These are phyloP conservation scores for Latrodectus hesperus DNA, from an alignment of 2,888 invertebrate species.

Conservation along the genomic window DNA sequence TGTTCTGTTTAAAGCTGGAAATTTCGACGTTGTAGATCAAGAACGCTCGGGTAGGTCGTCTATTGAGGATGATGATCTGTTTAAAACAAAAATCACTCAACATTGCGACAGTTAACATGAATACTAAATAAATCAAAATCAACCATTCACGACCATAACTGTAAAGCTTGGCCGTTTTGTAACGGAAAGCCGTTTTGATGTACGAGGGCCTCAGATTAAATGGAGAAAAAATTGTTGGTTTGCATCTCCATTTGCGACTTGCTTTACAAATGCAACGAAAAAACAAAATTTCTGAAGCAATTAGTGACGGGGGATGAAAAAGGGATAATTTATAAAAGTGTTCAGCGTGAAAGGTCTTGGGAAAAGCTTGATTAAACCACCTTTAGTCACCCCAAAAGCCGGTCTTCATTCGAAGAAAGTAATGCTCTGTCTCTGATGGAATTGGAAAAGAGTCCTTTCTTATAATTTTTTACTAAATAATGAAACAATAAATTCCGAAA, in stretches of 20 bases:
- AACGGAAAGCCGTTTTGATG: not conserved
- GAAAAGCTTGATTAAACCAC: not conserved
- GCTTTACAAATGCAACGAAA: no score
- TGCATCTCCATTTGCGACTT: not conserved
- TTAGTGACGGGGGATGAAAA: not conserved
- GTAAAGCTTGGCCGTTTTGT: not conserved
- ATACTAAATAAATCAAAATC: not conserved
- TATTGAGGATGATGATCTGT: no score
- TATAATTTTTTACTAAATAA: constrained; percentile 9
- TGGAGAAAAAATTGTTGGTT: not conserved
- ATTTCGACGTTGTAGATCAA: no score
- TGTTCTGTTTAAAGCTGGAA: no score
- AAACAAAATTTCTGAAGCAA: not conserved
- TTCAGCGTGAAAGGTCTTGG: not conserved
- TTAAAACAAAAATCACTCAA: not conserved
- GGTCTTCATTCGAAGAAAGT: no score
- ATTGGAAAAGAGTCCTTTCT: constrained; percentile 29
- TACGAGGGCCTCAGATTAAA: not conserved
- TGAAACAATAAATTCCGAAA: no score
- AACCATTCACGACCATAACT: not conserved
- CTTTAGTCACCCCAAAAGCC: not conserved
- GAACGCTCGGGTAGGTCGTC: no score
- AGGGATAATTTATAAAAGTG: no score
- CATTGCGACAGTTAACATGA: not conserved
- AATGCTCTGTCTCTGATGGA: constrained; percentile 6